These are phyloP conservation scores for Fregata magnificens DNA, from an alignment of 2,113 vertebrate genomes.

Conservation along the genomic window DNA sequence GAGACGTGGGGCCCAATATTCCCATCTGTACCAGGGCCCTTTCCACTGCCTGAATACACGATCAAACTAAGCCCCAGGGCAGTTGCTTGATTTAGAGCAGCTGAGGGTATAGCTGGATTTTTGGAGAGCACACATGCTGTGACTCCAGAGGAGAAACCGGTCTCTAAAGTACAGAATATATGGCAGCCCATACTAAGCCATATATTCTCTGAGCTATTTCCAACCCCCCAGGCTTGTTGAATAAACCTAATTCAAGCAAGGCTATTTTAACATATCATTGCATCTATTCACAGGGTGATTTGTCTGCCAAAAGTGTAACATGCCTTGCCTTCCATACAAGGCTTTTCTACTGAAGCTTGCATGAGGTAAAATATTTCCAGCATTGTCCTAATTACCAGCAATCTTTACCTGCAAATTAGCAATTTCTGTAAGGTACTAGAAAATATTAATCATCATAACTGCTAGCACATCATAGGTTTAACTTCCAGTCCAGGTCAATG, in stretches of 20 bases:
- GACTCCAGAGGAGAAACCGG: not conserved
- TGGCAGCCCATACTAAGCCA: not conserved
- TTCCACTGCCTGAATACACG: not conserved
- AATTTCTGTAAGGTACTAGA: not conserved
- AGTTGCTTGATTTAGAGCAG: conserved; percentile 16
- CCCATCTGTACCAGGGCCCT: not conserved
- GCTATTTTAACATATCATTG: not conserved
- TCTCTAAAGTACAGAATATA: not conserved
- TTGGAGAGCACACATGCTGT: not conserved
- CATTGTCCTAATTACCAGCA: not conserved
- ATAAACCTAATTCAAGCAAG: not conserved
- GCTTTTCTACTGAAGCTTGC: not conserved
- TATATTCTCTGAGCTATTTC: not conserved
- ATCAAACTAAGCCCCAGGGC: not conserved
- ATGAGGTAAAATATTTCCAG: not conserved
- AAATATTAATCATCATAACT: not conserved
- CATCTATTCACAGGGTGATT: not conserved
- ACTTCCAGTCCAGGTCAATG: not conserved
- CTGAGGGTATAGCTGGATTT: not conserved
- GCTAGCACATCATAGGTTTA: not conserved
- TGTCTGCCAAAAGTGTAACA: not conserved
- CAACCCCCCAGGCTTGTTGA: not conserved
- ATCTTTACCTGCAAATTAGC: not conserved
- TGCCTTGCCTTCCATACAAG: not conserved
- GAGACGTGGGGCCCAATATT: not conserved